Evolutionary conservation across 2,113 vertebrate species (phyloP).

Genomic region (Ovis canadensis): DNA sequence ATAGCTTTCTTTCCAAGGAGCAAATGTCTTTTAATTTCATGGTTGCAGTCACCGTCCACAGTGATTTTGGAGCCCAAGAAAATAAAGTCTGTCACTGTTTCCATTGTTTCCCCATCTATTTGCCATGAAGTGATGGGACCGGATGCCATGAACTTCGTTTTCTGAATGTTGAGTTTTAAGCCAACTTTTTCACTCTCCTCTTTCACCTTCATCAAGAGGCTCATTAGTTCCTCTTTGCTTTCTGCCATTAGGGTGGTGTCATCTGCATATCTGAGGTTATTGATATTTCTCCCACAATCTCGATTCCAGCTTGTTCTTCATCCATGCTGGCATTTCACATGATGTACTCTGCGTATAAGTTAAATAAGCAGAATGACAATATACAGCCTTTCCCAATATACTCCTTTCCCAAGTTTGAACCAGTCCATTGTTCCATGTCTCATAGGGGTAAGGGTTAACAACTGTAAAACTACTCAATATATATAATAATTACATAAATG

Average conservation of each 20-base stretch:
- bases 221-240: background rate
- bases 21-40: background rate
- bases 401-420: background rate
- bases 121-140: background rate
- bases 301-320: background rate
- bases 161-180: background rate
- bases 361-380: background rate
- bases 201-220: background rate
- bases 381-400: background rate
- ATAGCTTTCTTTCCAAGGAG: background rate
- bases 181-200: background rate
- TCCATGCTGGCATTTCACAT: background rate
- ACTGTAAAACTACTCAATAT: background rate
- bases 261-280: background rate
- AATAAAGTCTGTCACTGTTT: background rate
- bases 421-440: background rate
- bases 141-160: background rate
- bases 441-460: background rate
- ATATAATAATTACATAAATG: background rate
- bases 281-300: background rate
- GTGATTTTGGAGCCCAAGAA: background rate
- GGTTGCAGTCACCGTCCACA: accelerated
- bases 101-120: background rate
- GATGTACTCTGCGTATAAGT: background rate
- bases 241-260: background rate